Evolutionary conservation across 2,797 vertebrate species (phyloP).

Genomic region (Oryzias dopingdopingensis): DNA sequence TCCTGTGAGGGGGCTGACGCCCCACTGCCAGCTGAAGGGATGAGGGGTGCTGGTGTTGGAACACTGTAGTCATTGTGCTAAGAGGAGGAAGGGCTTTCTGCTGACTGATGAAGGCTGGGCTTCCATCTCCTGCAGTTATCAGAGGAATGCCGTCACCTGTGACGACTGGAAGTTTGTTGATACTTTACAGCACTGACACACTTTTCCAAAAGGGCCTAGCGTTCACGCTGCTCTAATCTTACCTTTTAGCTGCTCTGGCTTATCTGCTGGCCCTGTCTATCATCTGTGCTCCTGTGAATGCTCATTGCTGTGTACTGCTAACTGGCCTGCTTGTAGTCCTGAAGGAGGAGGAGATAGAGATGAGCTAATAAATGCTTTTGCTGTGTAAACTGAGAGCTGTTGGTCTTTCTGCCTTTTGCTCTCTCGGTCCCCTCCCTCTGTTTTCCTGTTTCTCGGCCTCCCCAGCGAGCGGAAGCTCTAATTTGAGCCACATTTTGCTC

Average conservation of each 20-base stretch:
- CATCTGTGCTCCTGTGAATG: not conserved
- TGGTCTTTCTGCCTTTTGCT: slow-evolving; percentile 27
- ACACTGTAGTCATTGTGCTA: slow-evolving; percentile 77
- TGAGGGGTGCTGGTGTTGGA: slow-evolving; percentile 61
- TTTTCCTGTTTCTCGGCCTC: slow-evolving; percentile 72
- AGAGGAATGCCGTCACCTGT: slow-evolving; percentile 64
- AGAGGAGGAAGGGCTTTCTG: slow-evolving; percentile 53
- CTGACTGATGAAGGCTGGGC: slow-evolving; percentile 67
- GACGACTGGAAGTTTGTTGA: slow-evolving; percentile 36
- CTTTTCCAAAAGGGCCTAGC: slow-evolving; percentile 46
- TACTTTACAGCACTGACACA: slow-evolving; percentile 56
- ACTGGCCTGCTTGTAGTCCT: slow-evolving; percentile 10
- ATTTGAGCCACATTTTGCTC: slow-evolving; percentile 80
- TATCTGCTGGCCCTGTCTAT: slow-evolving; percentile 39
- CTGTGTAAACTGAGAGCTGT: slow-evolving; percentile 59
- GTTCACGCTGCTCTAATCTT: slow-evolving; percentile 56
- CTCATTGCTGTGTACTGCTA: slow-evolving; percentile 1
- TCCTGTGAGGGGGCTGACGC: slow-evolving; percentile 26
- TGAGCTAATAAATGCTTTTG: slow-evolving; percentile 56
- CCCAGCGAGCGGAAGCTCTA: slow-evolving; percentile 78
- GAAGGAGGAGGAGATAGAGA: slow-evolving; percentile 32
- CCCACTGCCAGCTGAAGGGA: slow-evolving; percentile 50
- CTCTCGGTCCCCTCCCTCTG: slow-evolving; percentile 51
- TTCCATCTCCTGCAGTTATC: slow-evolving; percentile 65
- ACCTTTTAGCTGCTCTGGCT: slow-evolving; percentile 60